Percentiles rank a stretch among this genome's conserved stretches.
phyloP scores from a whole-genome alignment of 2,888 invertebrate species.

The Petrolisthes cinctipes region DNA sequence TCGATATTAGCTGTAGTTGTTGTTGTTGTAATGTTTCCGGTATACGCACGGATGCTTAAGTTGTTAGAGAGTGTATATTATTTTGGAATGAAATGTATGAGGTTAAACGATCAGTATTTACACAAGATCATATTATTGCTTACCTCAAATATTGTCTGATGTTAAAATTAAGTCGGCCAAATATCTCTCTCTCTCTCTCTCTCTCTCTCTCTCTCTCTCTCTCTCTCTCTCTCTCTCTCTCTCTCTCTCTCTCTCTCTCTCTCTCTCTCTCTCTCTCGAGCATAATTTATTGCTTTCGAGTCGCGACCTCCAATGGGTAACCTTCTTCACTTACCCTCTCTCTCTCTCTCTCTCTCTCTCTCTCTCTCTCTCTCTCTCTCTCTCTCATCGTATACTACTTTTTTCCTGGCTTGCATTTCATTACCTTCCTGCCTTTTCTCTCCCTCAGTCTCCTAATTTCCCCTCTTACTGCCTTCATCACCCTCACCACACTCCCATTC shows the following conservation, averaged over 20 bases:
- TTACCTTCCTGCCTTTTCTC: neutral
- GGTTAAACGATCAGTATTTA: too few species aligned
- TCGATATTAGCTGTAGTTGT: too few species aligned
- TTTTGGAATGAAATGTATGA: too few species aligned
- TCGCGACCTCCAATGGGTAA: neutral
- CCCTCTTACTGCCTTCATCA: neutral
- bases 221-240: slow-evolving; percentile 26
- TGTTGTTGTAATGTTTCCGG: too few species aligned
- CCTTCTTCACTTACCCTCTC: slow-evolving; percentile 19
- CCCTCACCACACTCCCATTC: neutral
- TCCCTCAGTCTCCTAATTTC: neutral
- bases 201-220: slow-evolving; percentile 19
- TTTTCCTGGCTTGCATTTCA: neutral
- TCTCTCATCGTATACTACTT: slow-evolving; percentile 7
- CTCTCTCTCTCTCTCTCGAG: slow-evolving; percentile 10
- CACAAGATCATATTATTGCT: neutral
- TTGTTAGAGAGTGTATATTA: too few species aligned
- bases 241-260: slow-evolving; percentile 23
- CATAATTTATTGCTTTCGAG: neutral
- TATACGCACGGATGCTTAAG: too few species aligned
- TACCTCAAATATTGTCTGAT: neutral
- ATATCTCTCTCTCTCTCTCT: neutral
- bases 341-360: slow-evolving; percentile 28
- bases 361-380: slow-evolving; percentile 36
- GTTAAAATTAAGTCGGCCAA: neutral